A percentile compares a stretch with the other conserved stretches of the same genome.
phyloP scores from a whole-genome alignment of 2,888 invertebrate species.

The Lomographa bimaculata region DNA sequence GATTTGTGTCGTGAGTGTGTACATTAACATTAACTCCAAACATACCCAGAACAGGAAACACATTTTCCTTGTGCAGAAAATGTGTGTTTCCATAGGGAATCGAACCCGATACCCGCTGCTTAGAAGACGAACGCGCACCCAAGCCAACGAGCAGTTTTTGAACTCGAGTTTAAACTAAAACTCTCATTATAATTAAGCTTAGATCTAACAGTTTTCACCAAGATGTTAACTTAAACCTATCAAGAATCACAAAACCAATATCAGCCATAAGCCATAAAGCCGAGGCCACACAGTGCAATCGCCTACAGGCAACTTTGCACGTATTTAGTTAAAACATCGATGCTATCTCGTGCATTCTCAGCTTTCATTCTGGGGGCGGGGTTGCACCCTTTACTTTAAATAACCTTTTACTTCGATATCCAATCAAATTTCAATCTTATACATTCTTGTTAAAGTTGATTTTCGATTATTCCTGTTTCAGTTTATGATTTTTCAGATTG shows the following conservation, averaged over 20 bases:
- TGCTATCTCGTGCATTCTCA: conserved; percentile 48
- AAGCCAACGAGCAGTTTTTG: too few species aligned
- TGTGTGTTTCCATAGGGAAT: too few species aligned
- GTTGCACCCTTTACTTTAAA: conserved; percentile 58
- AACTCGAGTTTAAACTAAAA: too few species aligned
- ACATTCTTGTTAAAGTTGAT: conserved; percentile 36
- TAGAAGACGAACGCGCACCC: too few species aligned
- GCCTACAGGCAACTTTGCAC: conserved; percentile 47
- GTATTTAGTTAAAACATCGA: conserved; percentile 61
- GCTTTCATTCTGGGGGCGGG: conserved; percentile 58
- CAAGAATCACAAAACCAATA: neutral
- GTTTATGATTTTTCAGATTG: conserved; percentile 35
- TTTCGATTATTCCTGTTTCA: conserved; percentile 32
- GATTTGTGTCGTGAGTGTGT: too few species aligned
- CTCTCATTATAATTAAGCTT: too few species aligned
- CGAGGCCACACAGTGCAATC: conserved; percentile 17
- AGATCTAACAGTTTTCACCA: too few species aligned
- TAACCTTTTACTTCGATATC: conserved; percentile 39
- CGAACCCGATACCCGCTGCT: too few species aligned
- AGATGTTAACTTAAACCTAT: neutral
- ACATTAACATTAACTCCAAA: too few species aligned
- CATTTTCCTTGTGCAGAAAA: too few species aligned
- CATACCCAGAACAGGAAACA: too few species aligned
- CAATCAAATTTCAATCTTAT: conserved; percentile 40
- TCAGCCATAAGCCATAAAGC: neutral